Evolutionary conservation across 2,113 vertebrate genomes (phyloP), one percentile per base, ranked within the genome.

Genomic region (Jacana jacana): DNA sequence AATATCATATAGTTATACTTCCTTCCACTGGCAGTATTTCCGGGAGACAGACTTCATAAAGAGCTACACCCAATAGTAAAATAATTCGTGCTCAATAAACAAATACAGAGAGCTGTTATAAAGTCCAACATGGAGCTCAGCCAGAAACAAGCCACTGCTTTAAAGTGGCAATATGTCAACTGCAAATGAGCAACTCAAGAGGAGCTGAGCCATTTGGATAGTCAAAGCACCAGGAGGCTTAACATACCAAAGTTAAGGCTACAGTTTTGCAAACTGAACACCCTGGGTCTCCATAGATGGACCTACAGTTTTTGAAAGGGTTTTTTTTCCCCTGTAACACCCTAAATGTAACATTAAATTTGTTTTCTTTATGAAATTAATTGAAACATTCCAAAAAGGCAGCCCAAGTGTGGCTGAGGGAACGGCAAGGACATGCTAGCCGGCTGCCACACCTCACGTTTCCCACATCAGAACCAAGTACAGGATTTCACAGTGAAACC

Each of bases 31-130:
- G 63, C 57, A 63, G 4, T 76, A 76, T 93, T 91, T 82, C 70
- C 90, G 92, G 77, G 81, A 89, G 93, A 77, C 65, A 76, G 83
- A 60, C 65, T 92, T 95, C 65, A 72, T 81, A 87, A 81, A 92
- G 80, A 81, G 77, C 73, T 94, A 79, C 95, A 81, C 96, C 95
- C 93, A 55, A 27, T 57, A 95, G 83, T 94, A 95, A 96, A 96
- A 95, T 96, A 35, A 69, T 87, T 91, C 76, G 44, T 69, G 16
- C 90, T 79, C 73, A 44, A 24, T 90, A 94, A 93, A 83, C 92
- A 94, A 93, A 96, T 78, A 78, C 14, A 22, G 82, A 51, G 82
- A 86, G 61, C 49, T 91, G 69, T 86, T 88, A 85, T 75, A 94
- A 92, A 93, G 93, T 68, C 60, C 81, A 89, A 3, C 39, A 3